phyloP scores from a whole-genome alignment of 2,113 vertebrate genomes.

The Cinclus cinclus region DNA sequence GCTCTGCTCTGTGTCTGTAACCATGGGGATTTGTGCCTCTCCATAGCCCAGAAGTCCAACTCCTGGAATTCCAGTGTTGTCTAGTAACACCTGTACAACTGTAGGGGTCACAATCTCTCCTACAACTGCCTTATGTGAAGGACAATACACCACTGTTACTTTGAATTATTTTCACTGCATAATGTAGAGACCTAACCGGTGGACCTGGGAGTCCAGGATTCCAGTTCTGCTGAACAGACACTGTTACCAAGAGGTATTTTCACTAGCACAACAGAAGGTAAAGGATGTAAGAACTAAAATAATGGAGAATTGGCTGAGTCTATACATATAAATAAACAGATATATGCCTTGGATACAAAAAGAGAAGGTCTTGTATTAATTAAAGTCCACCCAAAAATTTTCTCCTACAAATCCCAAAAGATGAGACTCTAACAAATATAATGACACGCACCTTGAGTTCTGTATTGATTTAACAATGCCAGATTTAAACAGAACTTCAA shows the following conservation, averaged over 20 bases:
- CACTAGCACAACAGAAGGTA: background rate
- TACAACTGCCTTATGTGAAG: background rate
- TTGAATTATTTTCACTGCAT: background rate
- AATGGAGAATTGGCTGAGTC: background rate
- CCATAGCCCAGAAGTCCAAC: background rate
- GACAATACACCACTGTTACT: background rate
- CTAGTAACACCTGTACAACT: background rate
- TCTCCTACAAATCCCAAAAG: background rate
- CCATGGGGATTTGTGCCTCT: constrained; percentile 10
- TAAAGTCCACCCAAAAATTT: background rate
- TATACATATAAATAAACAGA: background rate
- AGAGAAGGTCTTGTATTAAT: background rate
- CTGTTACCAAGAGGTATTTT: background rate
- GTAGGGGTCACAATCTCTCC: background rate
- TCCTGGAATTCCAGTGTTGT: background rate
- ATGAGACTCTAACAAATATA: background rate
- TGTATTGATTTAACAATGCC: background rate
- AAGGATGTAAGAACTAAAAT: background rate
- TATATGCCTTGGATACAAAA: background rate
- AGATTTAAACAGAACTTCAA: background rate
- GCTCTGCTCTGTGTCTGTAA: background rate
- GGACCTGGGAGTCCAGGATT: background rate
- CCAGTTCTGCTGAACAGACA: background rate
- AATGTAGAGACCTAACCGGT: background rate
- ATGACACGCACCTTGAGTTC: background rate